Conservation (phyloP, 2,113 vertebrate species). For the Nasalis larvatus region DNA sequence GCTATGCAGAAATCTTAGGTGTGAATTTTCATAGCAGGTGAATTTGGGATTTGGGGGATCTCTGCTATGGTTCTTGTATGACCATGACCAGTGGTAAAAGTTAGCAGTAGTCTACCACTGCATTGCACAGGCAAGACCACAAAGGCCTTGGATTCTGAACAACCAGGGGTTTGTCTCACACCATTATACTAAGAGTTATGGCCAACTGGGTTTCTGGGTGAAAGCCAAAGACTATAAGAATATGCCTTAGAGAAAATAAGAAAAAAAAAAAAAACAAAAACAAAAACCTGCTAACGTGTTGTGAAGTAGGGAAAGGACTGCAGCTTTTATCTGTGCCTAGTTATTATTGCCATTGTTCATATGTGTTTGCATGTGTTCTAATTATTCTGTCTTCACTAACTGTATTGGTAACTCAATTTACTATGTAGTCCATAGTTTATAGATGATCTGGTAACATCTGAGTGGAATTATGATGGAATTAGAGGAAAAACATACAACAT, state of each 20-base stretch:
- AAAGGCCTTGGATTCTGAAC: not conserved
- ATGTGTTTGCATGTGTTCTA: not conserved
- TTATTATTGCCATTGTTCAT: not conserved
- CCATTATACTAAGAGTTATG: not conserved
- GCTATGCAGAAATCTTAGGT: not conserved
- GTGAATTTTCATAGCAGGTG: not conserved
- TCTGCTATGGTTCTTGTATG: not conserved
- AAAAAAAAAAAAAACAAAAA: not conserved
- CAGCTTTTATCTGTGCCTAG: not conserved
- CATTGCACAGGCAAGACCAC: not conserved
- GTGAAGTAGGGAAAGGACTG: not conserved
- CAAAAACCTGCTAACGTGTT: not conserved
- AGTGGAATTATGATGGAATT: constrained; percentile 66
- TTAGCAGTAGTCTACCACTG: not conserved
- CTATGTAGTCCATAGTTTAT: constrained; percentile 33
- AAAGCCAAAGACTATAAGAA: not conserved
- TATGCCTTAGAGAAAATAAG: not conserved
- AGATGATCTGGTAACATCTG: constrained; percentile 62
- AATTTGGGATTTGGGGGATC: not conserved
- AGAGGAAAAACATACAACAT: constrained; percentile 57
- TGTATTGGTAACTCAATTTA: constrained; percentile 35
- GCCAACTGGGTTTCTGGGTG: not conserved
- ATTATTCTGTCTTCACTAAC: not conserved
- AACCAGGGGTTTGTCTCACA: not conserved
- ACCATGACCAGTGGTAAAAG: not conserved